Conservation (phyloP, 2,888 invertebrate genomes). For the Phanerotoma sp. region DNA sequence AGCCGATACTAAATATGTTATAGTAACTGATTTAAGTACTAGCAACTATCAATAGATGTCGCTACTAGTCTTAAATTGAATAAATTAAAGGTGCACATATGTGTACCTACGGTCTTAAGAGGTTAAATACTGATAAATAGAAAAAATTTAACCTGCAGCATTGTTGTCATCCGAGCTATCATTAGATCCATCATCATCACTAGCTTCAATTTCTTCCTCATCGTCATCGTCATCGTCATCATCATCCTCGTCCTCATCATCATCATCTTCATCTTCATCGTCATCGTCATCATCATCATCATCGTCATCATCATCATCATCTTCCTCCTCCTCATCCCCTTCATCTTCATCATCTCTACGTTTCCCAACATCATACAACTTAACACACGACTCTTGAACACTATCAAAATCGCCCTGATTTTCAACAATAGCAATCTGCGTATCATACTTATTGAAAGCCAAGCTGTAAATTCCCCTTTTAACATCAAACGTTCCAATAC, state of each 20-base stretch:
- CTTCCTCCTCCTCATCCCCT: slow-evolving; percentile 29
- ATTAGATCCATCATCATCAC: slow-evolving; percentile 37
- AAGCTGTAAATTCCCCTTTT: slow-evolving; percentile 87
- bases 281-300: slow-evolving; percentile 28
- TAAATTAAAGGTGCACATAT: too few species aligned
- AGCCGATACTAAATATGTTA: too few species aligned
- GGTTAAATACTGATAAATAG: too few species aligned
- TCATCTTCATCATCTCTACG: slow-evolving; percentile 32
- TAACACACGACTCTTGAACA: slow-evolving; percentile 85
- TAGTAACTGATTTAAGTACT: too few species aligned
- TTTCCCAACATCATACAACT: slow-evolving; percentile 59
- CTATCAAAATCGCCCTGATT: slow-evolving; percentile 81
- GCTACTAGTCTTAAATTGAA: too few species aligned
- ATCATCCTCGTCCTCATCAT: slow-evolving; percentile 33
- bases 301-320: slow-evolving; percentile 37
- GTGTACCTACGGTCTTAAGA: too few species aligned
- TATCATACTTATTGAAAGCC: slow-evolving; percentile 79
- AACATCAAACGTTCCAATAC: slow-evolving; percentile 93
- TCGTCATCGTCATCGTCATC: slow-evolving; percentile 33
- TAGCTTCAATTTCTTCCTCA: slow-evolving; percentile 38
- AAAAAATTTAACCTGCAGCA: too few species aligned
- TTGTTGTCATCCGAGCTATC: too few species aligned
- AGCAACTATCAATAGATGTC: too few species aligned
- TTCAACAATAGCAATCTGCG: slow-evolving; percentile 88
- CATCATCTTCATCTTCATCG: slow-evolving; percentile 37